Percentiles rank a stretch among this genome's conserved stretches.
Conservation (phyloP, 2,888 invertebrate genomes). For the Leucania comma region DNA sequence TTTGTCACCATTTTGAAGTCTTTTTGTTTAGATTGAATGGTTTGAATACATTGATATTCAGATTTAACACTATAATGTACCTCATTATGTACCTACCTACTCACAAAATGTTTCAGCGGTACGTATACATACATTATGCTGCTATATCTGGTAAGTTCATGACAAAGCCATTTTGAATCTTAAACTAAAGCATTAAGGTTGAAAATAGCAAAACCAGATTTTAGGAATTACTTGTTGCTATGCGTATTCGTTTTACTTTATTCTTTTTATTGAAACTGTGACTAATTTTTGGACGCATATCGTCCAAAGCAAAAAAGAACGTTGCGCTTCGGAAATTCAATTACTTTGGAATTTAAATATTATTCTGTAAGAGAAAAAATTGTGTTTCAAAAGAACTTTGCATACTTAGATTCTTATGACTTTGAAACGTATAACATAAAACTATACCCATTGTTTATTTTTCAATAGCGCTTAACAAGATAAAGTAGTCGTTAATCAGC, state of each 20-base stretch:
- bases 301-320: conserved; percentile 35
- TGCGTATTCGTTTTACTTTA: conserved; percentile 50
- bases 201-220: conserved; percentile 17
- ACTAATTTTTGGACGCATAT: conserved; percentile 56
- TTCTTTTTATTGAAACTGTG: conserved; percentile 52
- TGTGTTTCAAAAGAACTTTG: not conserved
- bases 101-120: conserved; percentile 48
- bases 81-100: conserved; percentile 47
- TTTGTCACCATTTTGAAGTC: not conserved
- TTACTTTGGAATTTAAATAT: conserved; percentile 39
- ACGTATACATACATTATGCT: conserved; percentile 10
- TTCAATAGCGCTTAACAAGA: not conserved
- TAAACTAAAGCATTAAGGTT: conserved; percentile 8
- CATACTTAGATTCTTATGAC: not conserved
- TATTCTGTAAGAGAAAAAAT: conserved; percentile 1
- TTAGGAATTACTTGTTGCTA: conserved; percentile 60
- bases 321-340: conserved; percentile 53
- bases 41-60: conserved; percentile 31
- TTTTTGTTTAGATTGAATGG: conserved; percentile 16
- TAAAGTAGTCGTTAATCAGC: too few species aligned
- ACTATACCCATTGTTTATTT: not conserved
- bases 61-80: conserved; percentile 40
- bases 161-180: conserved; percentile 27
- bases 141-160: conserved; percentile 14
- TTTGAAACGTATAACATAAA: not conserved